phyloP scores from a whole-genome alignment of 2,113 vertebrate species.

The Ivindomyrus marchei region DNA sequence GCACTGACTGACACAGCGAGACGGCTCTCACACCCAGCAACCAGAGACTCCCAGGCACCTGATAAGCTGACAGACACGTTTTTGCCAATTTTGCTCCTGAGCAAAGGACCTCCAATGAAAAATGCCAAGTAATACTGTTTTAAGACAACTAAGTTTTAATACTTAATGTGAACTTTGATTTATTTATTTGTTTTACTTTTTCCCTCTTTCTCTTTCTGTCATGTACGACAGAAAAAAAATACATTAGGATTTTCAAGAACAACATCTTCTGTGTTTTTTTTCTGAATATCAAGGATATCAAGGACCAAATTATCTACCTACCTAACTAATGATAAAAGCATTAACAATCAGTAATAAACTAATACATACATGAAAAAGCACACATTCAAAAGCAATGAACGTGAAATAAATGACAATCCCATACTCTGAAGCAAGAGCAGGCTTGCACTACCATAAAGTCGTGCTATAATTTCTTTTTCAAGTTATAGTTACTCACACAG shows the following conservation, averaged over 20 bases:
- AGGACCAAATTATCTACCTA: no score
- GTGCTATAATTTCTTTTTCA: no score
- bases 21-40: not conserved
- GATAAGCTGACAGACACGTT: not conserved
- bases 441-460: no score
- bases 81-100: not conserved
- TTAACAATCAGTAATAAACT: no score
- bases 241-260: not conserved
- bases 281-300: no score
- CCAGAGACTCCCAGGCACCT: not conserved
- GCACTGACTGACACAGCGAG: not conserved
- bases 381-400: no score
- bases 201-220: not conserved
- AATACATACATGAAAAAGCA: no score
- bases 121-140: not conserved
- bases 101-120: not conserved
- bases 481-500: no score
- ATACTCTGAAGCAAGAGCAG: no score
- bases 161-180: not conserved
- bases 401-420: no score
- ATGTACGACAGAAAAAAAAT: not conserved
- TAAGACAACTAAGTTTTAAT: not conserved
- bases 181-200: not conserved
- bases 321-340: no score
- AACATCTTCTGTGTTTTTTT: not conserved